Conservation (phyloP, 30 jellyfish, hydroid and myxozoan species). For the Aurelia sp. region DNA sequence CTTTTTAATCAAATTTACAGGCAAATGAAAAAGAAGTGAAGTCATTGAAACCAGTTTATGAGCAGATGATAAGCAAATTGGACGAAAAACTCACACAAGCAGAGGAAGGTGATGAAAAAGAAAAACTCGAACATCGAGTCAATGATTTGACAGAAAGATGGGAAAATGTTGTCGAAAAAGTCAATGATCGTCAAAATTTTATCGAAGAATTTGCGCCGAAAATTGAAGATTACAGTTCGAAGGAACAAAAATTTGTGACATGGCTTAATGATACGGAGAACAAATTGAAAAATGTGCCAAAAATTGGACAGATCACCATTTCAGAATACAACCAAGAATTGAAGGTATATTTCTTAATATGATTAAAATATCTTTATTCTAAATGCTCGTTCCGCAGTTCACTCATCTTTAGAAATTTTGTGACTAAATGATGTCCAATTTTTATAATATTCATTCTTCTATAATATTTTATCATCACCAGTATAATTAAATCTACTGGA, state of each 20-base stretch:
- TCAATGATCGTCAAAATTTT: conserved; percentile 54
- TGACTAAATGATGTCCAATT: too few species aligned
- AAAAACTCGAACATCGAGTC: conserved; percentile 35
- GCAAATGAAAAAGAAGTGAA: conserved; percentile 60
- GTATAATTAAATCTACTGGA: too few species aligned
- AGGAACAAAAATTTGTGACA: conserved; percentile 26
- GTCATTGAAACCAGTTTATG: conserved; percentile 77
- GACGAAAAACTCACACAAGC: conserved; percentile 63
- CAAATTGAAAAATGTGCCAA: conserved; percentile 72
- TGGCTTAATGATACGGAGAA: conserved; percentile 77
- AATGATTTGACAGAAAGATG: conserved; percentile 69
- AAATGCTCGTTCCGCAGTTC: too few species aligned
- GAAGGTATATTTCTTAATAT: conserved; percentile 11
- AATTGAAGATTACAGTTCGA: conserved; percentile 58
- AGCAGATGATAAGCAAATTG: conserved; percentile 67
- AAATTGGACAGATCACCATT: conserved; percentile 44
- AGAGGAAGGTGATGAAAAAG: conserved; percentile 67
- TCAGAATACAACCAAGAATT: conserved; percentile 24
- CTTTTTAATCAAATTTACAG: conserved; percentile 17
- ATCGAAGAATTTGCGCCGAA: conserved; percentile 76
- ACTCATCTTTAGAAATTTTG: too few species aligned
- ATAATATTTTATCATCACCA: too few species aligned
- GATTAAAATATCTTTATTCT: background rate
- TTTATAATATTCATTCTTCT: too few species aligned
- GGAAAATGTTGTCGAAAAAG: conserved; percentile 66